Base-by-base conservation (phyloP, 2,888 invertebrate genomes). In the Ditylenchus weischeri region DNA sequence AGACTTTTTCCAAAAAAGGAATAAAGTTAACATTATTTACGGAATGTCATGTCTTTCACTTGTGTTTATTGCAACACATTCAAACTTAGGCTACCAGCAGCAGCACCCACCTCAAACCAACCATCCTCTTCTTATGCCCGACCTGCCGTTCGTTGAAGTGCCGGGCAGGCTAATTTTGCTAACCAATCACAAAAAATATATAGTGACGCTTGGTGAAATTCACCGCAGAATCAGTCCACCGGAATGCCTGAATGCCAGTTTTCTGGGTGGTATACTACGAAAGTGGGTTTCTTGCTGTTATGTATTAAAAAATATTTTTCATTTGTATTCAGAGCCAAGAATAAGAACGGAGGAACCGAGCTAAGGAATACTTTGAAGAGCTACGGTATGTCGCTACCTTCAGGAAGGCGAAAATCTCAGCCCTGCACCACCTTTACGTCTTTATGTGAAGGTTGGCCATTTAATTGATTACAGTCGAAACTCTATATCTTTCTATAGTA, bases 81-180 rank as follows among this genome's bases (percentile, higher is more conserved):
- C 2, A 29, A 29, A 29, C 29, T 29, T 29, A 29, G 29, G 5
- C 29, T 5, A 29, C 5, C 3, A 29, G 29, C 29, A 29, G 29
- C 29, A 29, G 29, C 29, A 29, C 29, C 29, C 29, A 29, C 29
- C 2, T 29, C 29, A 29, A 29, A 5, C 29, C 5, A 29, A 29
- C 29, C 5, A 29, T 29, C 29, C 29, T 29, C 29, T 29, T 5
- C 2, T 29, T 5, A 5, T 29, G 29, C 57, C 57, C 4, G 18
- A 57, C 21, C 4, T n/a, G 18, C 15, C 50, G 4, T 62, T 62
- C 6, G 1, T 1, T 19, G 50, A 50, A 54, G 69, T 71, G 8
- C 68, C 10, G 69, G n/a, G 69, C n/a, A 62, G 69, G 5, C 35
- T 69, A 58, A 43, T 71, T 18, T 19, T 69, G 65, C 60, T 69